Evolutionary conservation across 1,140 invertebrate genomes (phyloP).

Genomic region (Helicoverpa armigera): DNA sequence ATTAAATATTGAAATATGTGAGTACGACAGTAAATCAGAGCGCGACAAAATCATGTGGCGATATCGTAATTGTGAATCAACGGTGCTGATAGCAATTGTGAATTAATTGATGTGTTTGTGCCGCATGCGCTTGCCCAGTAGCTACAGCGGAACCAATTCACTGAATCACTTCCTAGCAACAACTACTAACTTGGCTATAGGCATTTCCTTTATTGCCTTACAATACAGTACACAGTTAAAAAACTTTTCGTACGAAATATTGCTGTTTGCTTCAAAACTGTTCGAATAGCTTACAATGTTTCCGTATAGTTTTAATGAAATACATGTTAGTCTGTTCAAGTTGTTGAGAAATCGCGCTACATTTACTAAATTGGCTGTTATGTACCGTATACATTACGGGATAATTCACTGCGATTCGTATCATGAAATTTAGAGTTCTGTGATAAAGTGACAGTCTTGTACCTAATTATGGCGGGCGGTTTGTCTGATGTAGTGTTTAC

Average conservation of each 20-base stretch:
- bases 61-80: conserved; percentile 20
- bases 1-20: neutral
- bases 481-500: neutral
- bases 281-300: conserved; percentile 26
- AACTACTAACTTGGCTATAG: conserved; percentile 27
- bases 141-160: conserved; percentile 61
- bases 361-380: conserved; percentile 25
- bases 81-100: neutral
- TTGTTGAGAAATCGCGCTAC: conserved; percentile 17
- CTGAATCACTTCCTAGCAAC: conserved; percentile 62
- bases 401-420: neutral
- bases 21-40: neutral
- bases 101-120: conserved; percentile 24
- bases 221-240: conserved; percentile 11
- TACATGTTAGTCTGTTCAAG: conserved; percentile 19
- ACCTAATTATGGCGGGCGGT: neutral
- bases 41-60: neutral
- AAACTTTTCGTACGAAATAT: conserved; percentile 28
- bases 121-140: neutral
- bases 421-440: neutral
- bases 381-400: conserved; percentile 9
- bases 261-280: conserved; percentile 5
- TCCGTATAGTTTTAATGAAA: conserved; percentile 27
- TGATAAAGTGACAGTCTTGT: neutral
- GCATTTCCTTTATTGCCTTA: conserved; percentile 47